Evolutionary conservation across 2,888 invertebrate species (phyloP).

Genomic region (Ectropis crepuscularia): DNA sequence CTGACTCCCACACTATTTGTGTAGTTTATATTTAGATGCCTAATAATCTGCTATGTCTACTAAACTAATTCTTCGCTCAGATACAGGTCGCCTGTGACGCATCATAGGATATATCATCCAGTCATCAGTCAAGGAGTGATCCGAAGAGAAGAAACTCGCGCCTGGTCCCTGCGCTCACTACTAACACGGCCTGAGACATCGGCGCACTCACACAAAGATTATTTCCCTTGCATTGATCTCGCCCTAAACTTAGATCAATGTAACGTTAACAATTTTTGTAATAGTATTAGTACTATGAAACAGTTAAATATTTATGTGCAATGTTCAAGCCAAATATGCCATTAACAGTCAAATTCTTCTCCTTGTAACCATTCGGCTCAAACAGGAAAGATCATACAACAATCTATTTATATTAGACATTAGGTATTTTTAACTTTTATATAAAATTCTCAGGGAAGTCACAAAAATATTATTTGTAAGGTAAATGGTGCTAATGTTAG

Average conservation of each 20-base stretch:
- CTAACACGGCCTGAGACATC: constrained; percentile 56
- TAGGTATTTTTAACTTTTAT: constrained; percentile 84
- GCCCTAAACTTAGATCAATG: constrained; percentile 74
- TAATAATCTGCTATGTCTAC: constrained; percentile 46
- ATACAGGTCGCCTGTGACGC: constrained; percentile 62
- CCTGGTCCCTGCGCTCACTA: constrained; percentile 51
- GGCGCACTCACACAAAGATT: constrained; percentile 64
- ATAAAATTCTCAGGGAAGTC: constrained; percentile 83
- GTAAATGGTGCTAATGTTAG: constrained; percentile 83
- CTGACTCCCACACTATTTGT: constrained; percentile 40
- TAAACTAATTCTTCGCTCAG: constrained; percentile 55
- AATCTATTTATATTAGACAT: constrained; percentile 80
- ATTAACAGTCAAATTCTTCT: constrained; percentile 74
- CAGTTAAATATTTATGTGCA: constrained; percentile 76
- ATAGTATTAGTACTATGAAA: constrained; percentile 62
- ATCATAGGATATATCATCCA: constrained; percentile 60
- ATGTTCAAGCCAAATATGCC: constrained; percentile 84
- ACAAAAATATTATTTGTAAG: constrained; percentile 83
- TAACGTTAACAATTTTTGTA: constrained; percentile 73
- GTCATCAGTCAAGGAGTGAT: constrained; percentile 56
- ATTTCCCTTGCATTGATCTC: constrained; percentile 74
- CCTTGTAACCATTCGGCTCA: constrained; percentile 77
- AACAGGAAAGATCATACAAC: constrained; percentile 77
- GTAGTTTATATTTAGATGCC: constrained; percentile 48
- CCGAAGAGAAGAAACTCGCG: constrained; percentile 48